phyloP scores from a whole-genome alignment of 2,797 vertebrate genomes.

The Mormyrus proboscirostris region DNA sequence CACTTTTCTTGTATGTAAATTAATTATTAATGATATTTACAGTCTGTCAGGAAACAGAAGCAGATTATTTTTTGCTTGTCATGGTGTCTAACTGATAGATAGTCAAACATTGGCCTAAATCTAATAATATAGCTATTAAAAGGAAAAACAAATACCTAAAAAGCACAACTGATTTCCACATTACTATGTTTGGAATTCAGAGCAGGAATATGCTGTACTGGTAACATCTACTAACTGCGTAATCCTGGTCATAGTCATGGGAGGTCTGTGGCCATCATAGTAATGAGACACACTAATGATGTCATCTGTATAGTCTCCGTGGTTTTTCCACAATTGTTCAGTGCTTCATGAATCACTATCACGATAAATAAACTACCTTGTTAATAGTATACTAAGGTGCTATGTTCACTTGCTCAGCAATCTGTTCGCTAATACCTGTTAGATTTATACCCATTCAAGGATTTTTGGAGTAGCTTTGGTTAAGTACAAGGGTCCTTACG shows the following conservation, averaged over 20 bases:
- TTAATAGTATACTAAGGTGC: not conserved
- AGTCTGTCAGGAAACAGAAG: not conserved
- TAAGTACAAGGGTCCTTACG: not conserved
- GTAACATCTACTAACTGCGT: not conserved
- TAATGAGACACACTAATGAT: not conserved
- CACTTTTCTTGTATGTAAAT: not conserved
- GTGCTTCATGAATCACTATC: not conserved
- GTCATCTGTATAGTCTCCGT: not conserved
- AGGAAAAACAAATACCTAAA: not conserved
- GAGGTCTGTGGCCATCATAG: not conserved
- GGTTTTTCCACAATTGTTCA: not conserved
- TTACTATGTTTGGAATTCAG: not conserved
- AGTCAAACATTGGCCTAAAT: not conserved
- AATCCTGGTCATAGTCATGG: not conserved
- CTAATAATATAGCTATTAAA: not conserved
- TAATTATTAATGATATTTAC: not conserved
- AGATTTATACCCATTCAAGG: not conserved
- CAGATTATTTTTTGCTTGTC: not conserved
- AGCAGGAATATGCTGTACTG: not conserved
- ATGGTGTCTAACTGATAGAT: not conserved
- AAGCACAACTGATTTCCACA: not conserved
- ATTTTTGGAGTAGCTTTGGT: not conserved
- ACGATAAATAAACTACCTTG: not conserved
- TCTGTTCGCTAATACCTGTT: not conserved
- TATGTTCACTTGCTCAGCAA: not conserved